Conservation (phyloP, 2,888 invertebrate genomes). For the Megaustenia siamemsis region DNA sequence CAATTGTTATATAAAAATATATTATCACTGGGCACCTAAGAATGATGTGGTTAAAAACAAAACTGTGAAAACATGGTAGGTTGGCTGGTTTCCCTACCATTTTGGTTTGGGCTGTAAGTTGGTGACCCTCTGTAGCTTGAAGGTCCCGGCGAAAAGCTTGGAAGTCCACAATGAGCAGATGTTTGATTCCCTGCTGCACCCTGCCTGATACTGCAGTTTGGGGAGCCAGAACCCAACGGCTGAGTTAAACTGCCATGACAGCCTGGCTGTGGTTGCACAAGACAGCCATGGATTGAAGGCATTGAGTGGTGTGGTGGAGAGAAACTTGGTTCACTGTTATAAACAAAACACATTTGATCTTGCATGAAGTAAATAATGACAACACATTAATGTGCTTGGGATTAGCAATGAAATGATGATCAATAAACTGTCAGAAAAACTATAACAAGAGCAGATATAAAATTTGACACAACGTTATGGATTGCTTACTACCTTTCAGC, state of each 20-base stretch:
- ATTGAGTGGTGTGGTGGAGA: not conserved
- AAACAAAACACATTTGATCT: not conserved
- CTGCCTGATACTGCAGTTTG: not conserved
- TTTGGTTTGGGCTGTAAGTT: not conserved
- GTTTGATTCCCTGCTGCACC: not conserved
- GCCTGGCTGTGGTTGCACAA: not conserved
- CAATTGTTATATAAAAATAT: too few species aligned
- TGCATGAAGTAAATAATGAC: too few species aligned
- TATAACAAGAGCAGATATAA: too few species aligned
- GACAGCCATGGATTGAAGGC: not conserved
- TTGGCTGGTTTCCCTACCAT: slow-evolving; percentile 23
- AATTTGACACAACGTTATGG: too few species aligned
- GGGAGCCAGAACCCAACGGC: not conserved
- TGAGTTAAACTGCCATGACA: slow-evolving; percentile 1
- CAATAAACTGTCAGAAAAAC: too few species aligned
- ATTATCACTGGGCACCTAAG: too few species aligned
- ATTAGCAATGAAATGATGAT: too few species aligned
- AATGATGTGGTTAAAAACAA: too few species aligned
- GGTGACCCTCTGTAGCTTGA: slow-evolving; percentile 4
- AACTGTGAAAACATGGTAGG: too few species aligned
- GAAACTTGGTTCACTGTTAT: not conserved
- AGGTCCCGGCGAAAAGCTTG: not conserved
- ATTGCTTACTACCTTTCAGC: too few species aligned
- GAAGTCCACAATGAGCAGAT: not conserved
- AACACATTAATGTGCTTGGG: too few species aligned